Conservation (phyloP, 2,113 vertebrate species). For the Aleadryas rufinucha region DNA sequence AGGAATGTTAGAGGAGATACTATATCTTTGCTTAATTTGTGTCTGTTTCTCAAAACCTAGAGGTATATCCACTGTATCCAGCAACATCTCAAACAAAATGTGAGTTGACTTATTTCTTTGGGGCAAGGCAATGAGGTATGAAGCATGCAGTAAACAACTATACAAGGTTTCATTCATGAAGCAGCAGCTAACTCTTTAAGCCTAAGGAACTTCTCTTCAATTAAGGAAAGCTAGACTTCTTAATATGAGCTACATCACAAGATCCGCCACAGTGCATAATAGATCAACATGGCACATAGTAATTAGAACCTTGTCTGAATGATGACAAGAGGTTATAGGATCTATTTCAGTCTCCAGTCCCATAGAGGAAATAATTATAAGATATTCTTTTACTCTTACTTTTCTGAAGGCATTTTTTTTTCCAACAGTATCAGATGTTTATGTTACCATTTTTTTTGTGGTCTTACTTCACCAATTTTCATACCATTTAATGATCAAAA, state of each 20-base stretch:
- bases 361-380: not conserved
- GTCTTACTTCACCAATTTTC: slow-evolving; percentile 47
- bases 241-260: not conserved
- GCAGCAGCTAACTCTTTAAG: not conserved
- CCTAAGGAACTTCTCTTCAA: slow-evolving; percentile 2
- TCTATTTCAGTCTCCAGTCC: slow-evolving; percentile 39
- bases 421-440: slow-evolving; percentile 19
- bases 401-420: slow-evolving; percentile 16
- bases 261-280: not conserved
- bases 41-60: not conserved
- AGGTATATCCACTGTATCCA: not conserved
- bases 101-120: not conserved
- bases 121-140: not conserved
- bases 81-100: not conserved
- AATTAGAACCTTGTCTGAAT: slow-evolving; percentile 38
- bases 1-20: not conserved
- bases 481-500: slow-evolving; percentile 54
- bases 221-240: slow-evolving; percentile 27
- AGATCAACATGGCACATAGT: not conserved
- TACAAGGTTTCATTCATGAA: slow-evolving; percentile 46
- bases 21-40: not conserved
- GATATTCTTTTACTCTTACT: not conserved
- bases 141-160: not conserved
- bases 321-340: slow-evolving; percentile 29
- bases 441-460: not conserved